A percentile compares a stretch with the other conserved stretches of the same genome.
These are phyloP conservation scores for Champsocephalus esox DNA, from an alignment of 2,797 vertebrate genomes.

Conservation along the genomic window DNA sequence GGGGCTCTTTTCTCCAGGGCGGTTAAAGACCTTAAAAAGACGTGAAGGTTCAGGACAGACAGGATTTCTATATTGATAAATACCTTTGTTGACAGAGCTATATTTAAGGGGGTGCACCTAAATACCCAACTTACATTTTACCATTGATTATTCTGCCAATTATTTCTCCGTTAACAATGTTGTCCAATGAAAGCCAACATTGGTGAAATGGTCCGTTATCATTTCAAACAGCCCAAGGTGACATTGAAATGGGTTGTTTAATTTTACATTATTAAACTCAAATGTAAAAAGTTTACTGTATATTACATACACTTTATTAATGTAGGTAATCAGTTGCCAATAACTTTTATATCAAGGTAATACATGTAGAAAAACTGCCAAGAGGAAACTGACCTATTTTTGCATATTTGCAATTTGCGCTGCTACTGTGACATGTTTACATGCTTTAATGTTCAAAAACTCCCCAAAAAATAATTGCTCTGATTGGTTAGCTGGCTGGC, in stretches of 20 bases:
- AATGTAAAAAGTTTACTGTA: not conserved
- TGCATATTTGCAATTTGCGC: too few relatives aligned
- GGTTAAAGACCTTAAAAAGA: not conserved
- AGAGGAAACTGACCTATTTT: too few relatives aligned
- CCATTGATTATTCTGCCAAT: not conserved
- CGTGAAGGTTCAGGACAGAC: not conserved
- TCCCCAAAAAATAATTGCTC: too few relatives aligned
- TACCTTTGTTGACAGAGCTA: not conserved
- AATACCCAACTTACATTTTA: not conserved
- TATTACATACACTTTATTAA: not conserved
- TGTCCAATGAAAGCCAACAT: not conserved
- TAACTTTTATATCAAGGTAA: too few relatives aligned
- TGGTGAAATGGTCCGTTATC: not conserved
- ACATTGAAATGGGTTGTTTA: not conserved
- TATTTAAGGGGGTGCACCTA: not conserved
- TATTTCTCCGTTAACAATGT: not conserved
- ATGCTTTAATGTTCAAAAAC: too few relatives aligned
- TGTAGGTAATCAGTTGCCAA: too few relatives aligned
- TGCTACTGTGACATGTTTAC: too few relatives aligned
- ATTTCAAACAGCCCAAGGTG: not conserved
- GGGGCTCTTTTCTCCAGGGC: conserved; percentile 17
- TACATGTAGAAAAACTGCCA: too few relatives aligned
- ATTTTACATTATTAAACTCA: not conserved
- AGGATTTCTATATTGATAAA: not conserved
- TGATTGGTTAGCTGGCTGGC: too few relatives aligned